Base-by-base conservation (phyloP, 1,140 invertebrate genomes). In the Sesamia nonagrioides region DNA sequence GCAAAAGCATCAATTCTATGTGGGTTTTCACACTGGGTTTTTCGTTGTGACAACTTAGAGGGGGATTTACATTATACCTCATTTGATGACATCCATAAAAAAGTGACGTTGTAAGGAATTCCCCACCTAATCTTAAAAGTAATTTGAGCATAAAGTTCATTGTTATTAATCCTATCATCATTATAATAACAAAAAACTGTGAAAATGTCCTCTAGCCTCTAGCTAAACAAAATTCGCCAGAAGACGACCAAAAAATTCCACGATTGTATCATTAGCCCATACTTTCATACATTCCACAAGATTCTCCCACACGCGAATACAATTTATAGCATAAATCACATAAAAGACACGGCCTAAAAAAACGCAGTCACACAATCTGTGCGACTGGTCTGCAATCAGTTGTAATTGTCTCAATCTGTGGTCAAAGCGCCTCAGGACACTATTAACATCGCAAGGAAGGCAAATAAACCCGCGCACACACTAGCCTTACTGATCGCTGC, bases 351-450 rank as follows among this genome's bases (percentile, higher is more conserved):
- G 33, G 48, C 13, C 9, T 60, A 69, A 72, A 78, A 78, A 58
- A 21, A 17, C 37, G 11, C 66, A 42, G 82, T 85, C 83, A 72
- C 84, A 88, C 79, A 82, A 81, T 80, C 69, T 78, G 54, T 45
- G 80, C 84, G 85, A 85, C 88, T 84, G 82, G 84, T 89, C 89
- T 86, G 87, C 87, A 91, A 92, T 93, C 87, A 87, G 40, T 56
- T 71, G 87, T 89, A 91, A 91, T 92, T 87, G 86, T 88, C 84
- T 86, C 88, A 90, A 85, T 87, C 85, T 40, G 40, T 66, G 79
- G 69, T 81, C 50, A 60, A 66, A 82, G 15, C 66, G 91, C 90
- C 91, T 58, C 83, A 76, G 86, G 89, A 89, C 80, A 84, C 50
- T 86, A 89, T 92, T 89, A 91, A 88, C 83, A 88, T 85, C 75